phyloP scores from a whole-genome alignment of 2,797 vertebrate genomes.

The Thunnus albacares region DNA sequence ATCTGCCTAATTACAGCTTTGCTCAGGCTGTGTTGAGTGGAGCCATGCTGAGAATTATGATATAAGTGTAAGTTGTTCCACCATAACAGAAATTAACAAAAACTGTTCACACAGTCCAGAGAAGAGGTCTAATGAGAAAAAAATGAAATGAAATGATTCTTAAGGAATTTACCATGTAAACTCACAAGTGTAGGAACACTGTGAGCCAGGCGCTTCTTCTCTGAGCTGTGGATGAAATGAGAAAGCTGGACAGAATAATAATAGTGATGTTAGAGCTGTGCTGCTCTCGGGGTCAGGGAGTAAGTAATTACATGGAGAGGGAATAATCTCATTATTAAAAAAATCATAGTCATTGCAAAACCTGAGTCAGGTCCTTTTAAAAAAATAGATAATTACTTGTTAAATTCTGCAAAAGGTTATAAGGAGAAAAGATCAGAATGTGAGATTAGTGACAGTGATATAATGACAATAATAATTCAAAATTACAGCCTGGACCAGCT shows the following conservation, averaged over 20 bases:
- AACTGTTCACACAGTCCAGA: not conserved
- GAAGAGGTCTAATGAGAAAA: not conserved
- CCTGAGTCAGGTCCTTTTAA: slow-evolving; percentile 24
- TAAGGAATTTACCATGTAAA: not conserved
- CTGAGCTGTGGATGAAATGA: slow-evolving; percentile 10
- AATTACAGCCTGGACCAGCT: slow-evolving; percentile 36
- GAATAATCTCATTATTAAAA: slow-evolving; percentile 52
- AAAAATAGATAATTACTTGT: slow-evolving; percentile 50
- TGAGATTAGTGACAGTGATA: slow-evolving; percentile 55
- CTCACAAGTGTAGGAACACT: not conserved
- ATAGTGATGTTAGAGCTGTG: slow-evolving; percentile 27
- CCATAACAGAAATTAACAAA: too few relatives aligned
- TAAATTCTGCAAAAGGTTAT: slow-evolving; percentile 44
- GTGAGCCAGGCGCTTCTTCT: slow-evolving; percentile 4
- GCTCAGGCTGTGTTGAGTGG: not conserved
- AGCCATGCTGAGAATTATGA: not conserved
- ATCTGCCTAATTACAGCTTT: not conserved
- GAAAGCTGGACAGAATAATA: slow-evolving; percentile 36
- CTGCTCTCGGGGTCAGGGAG: slow-evolving; percentile 37
- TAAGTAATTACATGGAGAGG: slow-evolving; percentile 50
- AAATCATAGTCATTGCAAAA: slow-evolving; percentile 39
- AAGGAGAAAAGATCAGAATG: slow-evolving; percentile 33
- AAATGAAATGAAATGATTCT: not conserved
- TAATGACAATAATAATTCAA: slow-evolving; percentile 55
- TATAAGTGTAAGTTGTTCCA: not conserved